Base-by-base conservation (phyloP, 2,113 vertebrate genomes). In the Diphyllodes magnificus region DNA sequence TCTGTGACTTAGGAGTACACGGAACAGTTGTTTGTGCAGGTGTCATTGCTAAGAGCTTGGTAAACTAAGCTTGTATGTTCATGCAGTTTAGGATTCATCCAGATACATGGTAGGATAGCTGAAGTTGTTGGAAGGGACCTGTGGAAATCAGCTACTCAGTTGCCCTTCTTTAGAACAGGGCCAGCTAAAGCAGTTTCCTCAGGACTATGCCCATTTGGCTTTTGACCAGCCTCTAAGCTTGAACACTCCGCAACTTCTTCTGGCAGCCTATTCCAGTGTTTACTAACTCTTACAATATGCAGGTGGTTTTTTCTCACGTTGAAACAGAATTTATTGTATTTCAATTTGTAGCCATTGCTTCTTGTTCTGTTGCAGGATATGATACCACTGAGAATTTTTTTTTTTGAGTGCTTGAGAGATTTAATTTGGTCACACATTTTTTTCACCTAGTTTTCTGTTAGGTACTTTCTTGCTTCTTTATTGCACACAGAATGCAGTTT, bases 281-380 rank as follows among this genome's bases (percentile, higher is more conserved):
- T 45, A 10, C 22, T 82, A 28, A 60, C 35, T 28, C 16, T 78
- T 81, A 51, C 5, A 39, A 21, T 30, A 6, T 10, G 18, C 15
- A 76, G 21, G 13, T 59, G 4, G 0, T 21, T 77, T 75, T 73
- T 72, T 35, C n/a, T 44, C 21, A 18, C 0, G 0, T 65, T 75
- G 66, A 30, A 70, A 44, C 5, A 22, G 14, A 65, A 35, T 75
- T 70, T 49, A 15, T 60, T 68, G 3, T 77, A 27, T 65, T 87
- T 80, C 33, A 54, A 0, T 72, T 50, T 45, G 7, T 69, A 57
- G 44, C 31, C 2, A 0, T 49, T 70, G 15, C 25, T 66, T 59
- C 35, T 51, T 80, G 57, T 44, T 63, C 53, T 63, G 15, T 79
- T 56, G 33, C 3, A 47, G 19, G 50, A 47, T 64, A 30, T 0